Evolutionary conservation across 2,113 vertebrate species (phyloP).

Genomic region (Scartelaos histophorus): DNA sequence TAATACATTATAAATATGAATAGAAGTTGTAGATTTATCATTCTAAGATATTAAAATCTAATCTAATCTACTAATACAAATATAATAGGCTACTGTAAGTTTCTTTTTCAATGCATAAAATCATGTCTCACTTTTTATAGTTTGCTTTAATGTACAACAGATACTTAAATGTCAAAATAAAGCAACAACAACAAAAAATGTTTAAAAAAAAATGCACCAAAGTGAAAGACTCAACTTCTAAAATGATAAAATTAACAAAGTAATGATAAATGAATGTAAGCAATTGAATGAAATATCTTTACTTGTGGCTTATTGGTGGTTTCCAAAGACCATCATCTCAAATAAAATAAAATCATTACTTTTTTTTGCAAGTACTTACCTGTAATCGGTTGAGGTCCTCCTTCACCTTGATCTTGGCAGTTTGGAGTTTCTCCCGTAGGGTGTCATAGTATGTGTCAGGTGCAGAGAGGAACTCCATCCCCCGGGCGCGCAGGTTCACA

Average conservation of each 20-base stretch:
- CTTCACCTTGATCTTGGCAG: constrained; percentile 82
- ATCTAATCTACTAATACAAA: background rate
- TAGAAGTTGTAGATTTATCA: background rate
- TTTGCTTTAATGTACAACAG: background rate
- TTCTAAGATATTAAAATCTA: no score
- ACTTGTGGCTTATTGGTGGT: no score
- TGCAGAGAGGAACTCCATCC: constrained; percentile 78
- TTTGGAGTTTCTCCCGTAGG: constrained; percentile 76
- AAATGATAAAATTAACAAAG: no score
- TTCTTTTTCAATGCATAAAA: background rate
- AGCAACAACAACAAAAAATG: background rate
- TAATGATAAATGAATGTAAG: no score
- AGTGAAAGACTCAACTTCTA: no score
- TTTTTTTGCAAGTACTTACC: constrained; percentile 53
- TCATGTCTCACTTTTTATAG: no score
- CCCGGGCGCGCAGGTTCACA: constrained; percentile 77
- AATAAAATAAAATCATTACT: background rate
- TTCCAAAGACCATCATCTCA: background rate
- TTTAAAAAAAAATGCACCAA: no score
- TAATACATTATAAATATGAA: background rate
- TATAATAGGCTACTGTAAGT: background rate
- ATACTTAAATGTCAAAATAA: background rate
- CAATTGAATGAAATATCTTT: no score
- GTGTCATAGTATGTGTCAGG: constrained; percentile 78
- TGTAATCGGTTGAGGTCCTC: constrained; percentile 80